Conservation (phyloP, 1,140 invertebrate genomes). For the Chymomyza costata region DNA sequence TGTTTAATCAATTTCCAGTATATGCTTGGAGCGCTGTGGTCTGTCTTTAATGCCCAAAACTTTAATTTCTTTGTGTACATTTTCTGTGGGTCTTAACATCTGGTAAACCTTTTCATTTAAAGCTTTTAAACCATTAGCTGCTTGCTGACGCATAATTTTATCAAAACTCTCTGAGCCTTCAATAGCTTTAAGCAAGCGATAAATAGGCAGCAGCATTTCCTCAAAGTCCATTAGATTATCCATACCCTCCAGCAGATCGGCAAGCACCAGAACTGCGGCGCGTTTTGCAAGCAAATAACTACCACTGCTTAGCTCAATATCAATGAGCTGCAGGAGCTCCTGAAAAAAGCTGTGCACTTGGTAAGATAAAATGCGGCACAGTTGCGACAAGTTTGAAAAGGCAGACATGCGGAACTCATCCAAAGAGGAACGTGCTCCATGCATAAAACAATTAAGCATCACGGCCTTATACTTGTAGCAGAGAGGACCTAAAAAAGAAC, state of each 20-base stretch:
- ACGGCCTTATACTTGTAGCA: conserved; percentile 81
- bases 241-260: conserved; percentile 82
- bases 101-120: conserved; percentile 80
- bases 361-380: conserved; percentile 84
- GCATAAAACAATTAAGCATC: conserved; percentile 83
- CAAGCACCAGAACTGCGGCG: conserved; percentile 83
- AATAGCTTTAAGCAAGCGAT: conserved; percentile 80
- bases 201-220: conserved; percentile 80
- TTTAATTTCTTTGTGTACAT: conserved; percentile 78
- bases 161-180: conserved; percentile 79
- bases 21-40: conserved; percentile 29
- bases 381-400: conserved; percentile 86
- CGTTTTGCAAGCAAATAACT: conserved; percentile 80
- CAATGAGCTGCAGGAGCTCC: conserved; percentile 82
- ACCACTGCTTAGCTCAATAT: conserved; percentile 80
- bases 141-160: conserved; percentile 81
- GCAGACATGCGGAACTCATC: conserved; percentile 84
- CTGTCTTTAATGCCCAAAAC: conserved; percentile 70
- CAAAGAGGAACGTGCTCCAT: conserved; percentile 80
- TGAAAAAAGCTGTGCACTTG: conserved; percentile 81
- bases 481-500: conserved; percentile 79
- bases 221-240: conserved; percentile 80
- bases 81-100: conserved; percentile 78
- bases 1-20: conserved; percentile 59
- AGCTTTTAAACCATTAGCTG: conserved; percentile 82